A percentile compares a stretch with the other conserved stretches of the same genome.
Evolutionary conservation across 2,888 invertebrate genomes (phyloP).

Genomic region (Trachelus stipa): DNA sequence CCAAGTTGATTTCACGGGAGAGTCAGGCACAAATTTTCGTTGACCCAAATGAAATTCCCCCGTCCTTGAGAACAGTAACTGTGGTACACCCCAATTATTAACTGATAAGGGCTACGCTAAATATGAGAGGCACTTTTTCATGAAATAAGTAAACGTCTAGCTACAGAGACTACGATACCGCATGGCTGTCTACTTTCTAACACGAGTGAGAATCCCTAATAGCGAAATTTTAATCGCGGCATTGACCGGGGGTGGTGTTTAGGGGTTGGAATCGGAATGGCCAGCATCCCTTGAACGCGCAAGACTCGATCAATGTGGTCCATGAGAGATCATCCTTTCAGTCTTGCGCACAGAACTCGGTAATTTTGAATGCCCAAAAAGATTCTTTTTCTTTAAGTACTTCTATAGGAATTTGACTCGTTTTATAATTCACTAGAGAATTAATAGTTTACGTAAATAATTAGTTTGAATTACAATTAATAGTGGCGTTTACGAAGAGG

Average conservation of each 20-base stretch:
- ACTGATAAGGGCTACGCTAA: not conserved
- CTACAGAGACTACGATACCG: constrained; percentile 44
- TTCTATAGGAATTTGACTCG: not conserved
- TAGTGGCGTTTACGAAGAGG: not conserved
- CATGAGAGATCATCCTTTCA: constrained; percentile 36
- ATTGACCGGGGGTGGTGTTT: constrained; percentile 49
- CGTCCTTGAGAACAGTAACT: not conserved
- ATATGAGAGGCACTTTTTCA: constrained; percentile 21
- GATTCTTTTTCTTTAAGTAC: not conserved
- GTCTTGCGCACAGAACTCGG: constrained; percentile 38
- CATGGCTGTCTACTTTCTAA: constrained; percentile 50
- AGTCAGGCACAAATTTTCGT: not conserved
- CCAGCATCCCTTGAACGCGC: constrained; percentile 50
- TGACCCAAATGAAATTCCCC: not conserved
- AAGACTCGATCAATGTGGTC: constrained; percentile 57
- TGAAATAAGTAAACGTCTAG: constrained; percentile 33
- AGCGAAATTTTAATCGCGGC: constrained; percentile 50
- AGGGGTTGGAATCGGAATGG: constrained; percentile 52
- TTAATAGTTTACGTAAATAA: not conserved
- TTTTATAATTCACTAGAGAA: not conserved
- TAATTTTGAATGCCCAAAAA: not conserved
- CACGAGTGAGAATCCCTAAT: constrained; percentile 39
- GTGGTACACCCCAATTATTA: not conserved
- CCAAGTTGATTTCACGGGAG: not conserved
- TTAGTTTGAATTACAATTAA: not conserved